Percentiles rank a stretch among this genome's conserved stretches.
Evolutionary conservation across 2,113 vertebrate genomes (phyloP).

Genomic region (Prinia subflava): DNA sequence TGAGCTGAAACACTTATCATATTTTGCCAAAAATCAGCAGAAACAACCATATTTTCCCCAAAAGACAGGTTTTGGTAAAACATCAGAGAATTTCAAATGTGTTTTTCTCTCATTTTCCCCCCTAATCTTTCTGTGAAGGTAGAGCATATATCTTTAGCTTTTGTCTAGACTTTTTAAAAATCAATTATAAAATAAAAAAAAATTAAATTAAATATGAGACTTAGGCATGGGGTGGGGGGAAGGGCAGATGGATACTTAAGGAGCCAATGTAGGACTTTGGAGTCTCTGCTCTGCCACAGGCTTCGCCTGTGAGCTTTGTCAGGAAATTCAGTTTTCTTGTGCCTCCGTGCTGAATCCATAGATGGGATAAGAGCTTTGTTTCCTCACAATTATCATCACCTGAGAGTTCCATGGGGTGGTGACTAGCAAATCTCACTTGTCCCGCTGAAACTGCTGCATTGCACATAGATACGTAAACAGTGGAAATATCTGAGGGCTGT

Average conservation of each 20-base stretch:
- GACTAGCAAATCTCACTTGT: not conserved
- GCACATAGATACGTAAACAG: not conserved
- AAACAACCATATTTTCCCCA: not conserved
- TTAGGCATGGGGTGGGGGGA: fast-evolving
- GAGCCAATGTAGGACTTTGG: not conserved
- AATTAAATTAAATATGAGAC: not conserved
- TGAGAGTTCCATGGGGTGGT: not conserved
- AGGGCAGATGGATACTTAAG: not conserved
- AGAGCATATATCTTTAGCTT: not conserved
- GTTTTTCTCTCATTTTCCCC: not conserved
- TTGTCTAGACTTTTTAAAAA: not conserved
- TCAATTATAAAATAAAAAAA: not conserved
- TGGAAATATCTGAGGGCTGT: not conserved
- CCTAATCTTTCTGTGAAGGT: not conserved
- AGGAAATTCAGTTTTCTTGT: not conserved
- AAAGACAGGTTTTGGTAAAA: not conserved
- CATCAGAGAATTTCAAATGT: not conserved
- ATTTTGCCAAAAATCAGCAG: not conserved
- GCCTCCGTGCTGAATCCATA: not conserved
- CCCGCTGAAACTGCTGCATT: not conserved
- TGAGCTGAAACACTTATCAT: not conserved
- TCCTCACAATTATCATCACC: not conserved
- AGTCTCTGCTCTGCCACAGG: not conserved
- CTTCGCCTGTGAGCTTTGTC: not conserved
- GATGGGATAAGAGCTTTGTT: not conserved